Percentiles rank a stretch among this genome's conserved stretches.
Evolutionary conservation across 1,140 invertebrate species (phyloP).

Genomic region (Heliconius nattereri): DNA sequence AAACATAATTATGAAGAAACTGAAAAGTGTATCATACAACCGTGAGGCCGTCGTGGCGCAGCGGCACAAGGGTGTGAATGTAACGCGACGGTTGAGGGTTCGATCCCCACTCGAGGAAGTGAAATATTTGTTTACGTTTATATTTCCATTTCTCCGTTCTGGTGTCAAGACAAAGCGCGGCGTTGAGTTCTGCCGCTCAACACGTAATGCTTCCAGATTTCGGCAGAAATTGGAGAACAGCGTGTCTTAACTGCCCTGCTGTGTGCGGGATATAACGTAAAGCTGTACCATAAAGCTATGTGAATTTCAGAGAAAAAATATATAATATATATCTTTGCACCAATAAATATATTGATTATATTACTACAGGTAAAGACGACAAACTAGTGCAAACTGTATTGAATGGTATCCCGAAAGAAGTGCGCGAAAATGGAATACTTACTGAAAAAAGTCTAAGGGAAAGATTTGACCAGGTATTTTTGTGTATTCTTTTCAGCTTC

Average conservation of each 20-base stretch:
- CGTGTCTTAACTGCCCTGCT: too few species aligned
- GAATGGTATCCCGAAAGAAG: slow-evolving; percentile 88
- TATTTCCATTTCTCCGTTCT: too few species aligned
- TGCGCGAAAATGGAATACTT: slow-evolving; percentile 87
- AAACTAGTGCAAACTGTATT: slow-evolving; percentile 83
- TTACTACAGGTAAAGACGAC: slow-evolving; percentile 63
- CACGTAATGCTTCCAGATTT: too few species aligned
- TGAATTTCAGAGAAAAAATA: neutral
- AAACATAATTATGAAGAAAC: neutral
- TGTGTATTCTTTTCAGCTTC: neutral
- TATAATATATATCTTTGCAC: neutral
- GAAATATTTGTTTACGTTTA: too few species aligned
- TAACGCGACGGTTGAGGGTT: too few species aligned
- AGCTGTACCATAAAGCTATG: neutral
- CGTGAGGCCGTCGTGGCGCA: too few species aligned
- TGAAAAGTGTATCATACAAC: neutral
- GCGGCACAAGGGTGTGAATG: too few species aligned
- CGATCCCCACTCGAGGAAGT: too few species aligned
- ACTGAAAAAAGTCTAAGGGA: slow-evolving; percentile 92
- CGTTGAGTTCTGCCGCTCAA: too few species aligned
- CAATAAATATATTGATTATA: neutral
- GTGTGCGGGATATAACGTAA: too few species aligned
- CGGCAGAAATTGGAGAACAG: too few species aligned
- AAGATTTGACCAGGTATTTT: slow-evolving; percentile 89
- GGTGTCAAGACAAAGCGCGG: too few species aligned